Evolutionary conservation across 2,113 vertebrate genomes (phyloP), one percentile per base, ranked within the genome.

Genomic region (Thunnus thynnus): DNA sequence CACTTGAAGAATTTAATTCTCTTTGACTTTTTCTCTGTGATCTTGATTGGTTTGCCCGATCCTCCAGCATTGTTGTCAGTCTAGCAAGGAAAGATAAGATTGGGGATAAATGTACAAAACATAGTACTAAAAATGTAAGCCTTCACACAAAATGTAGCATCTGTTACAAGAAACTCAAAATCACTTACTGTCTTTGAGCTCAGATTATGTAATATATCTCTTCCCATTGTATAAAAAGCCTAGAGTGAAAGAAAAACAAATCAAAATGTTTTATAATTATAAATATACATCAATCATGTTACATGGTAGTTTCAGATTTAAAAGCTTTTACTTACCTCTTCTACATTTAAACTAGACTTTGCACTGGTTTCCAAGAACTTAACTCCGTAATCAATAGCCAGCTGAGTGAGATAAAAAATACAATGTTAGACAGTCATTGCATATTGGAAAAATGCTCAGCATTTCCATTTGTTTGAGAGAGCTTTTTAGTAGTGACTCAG

Each of bases 311-410:
- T 67, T 63, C 0, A 77, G 32, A 4, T 10, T 50, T 4, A 44
- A 54, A 72, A 55, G 27, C 3, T 25, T 36, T 17, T 12, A 7
- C 96, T 96, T 93, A 99, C 98, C 95, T 99, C 98, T 93, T 99
- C 97, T 63, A 99, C 98, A 73, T 99, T 99, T 89, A 97, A 92
- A 91, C 98, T 96, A 68, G 98, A 97, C 94, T 99, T 99, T 80
- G 98, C 98, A 84, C 98, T 99, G 11, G 98, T 99, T 94, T 99
- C 98, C 95, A 99, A 91, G 90, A 99, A 99, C 90, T 99, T 99
- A 58, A 99, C 97, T 76, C 98, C 97, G 58, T 99, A 99, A 94
- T 99, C 98, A 92, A 99, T 99, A 48, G 98, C 98, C 93, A 99
- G 92, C 98, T 99, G 87, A 46, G 93, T 89, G 57, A 92, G 65